A percentile compares a stretch with the other conserved stretches of the same genome.
Evolutionary conservation across 2,888 invertebrate species (phyloP).

Genomic region (Nomada goodeniana): DNA sequence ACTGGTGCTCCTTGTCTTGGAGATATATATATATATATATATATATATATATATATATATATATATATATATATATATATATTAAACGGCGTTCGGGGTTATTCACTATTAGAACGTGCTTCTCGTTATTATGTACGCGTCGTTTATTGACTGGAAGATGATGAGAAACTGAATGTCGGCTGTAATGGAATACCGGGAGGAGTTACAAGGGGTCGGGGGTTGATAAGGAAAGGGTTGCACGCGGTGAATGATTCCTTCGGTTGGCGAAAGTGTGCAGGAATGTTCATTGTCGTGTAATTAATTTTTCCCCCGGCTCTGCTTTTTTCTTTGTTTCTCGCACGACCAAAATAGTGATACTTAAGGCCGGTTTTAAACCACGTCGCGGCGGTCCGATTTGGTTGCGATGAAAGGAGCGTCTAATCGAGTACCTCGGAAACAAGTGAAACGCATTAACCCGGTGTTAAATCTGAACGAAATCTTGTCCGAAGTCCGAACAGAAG

Average conservation of each 20-base stretch:
- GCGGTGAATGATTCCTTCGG: not conserved
- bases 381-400: too few species aligned
- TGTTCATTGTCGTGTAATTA: not conserved
- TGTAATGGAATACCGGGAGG: not conserved
- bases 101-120: slow-evolving; percentile 10
- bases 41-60: not conserved
- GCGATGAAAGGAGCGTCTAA: too few species aligned
- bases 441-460: too few species aligned
- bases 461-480: too few species aligned
- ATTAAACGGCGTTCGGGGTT: not conserved
- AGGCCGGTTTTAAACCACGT: too few species aligned
- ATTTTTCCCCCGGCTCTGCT: not conserved
- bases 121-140: slow-evolving; percentile 36
- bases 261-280: not conserved
- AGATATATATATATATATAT: slow-evolving; percentile 1
- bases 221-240: not conserved
- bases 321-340: not conserved
- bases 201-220: not conserved
- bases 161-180: not conserved
- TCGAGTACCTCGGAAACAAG: too few species aligned
- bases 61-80: not conserved
- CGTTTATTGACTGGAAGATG: slow-evolving; percentile 35
- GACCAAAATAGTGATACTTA: too few species aligned
- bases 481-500: too few species aligned
- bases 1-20: not conserved